phyloP scores from a whole-genome alignment of 2,888 invertebrate species.

The Polyommatus iphigenia region DNA sequence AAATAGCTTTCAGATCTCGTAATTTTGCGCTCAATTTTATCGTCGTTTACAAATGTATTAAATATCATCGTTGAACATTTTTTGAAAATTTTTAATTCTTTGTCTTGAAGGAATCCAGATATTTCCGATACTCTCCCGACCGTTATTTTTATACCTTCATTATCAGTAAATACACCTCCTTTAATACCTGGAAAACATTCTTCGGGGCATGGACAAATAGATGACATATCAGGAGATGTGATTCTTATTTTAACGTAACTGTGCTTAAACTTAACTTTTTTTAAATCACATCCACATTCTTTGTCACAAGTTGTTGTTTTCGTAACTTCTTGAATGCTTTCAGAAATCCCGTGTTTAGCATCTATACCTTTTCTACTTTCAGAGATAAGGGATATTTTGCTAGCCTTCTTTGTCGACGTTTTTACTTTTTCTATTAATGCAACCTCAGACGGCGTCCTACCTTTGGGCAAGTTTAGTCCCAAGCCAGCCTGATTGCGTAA shows the following conservation, averaged over 20 bases:
- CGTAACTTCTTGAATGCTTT: conserved; percentile 55
- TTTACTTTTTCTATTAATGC: conserved; percentile 50
- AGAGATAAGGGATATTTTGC: conserved; percentile 46
- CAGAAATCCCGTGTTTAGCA: conserved; percentile 46
- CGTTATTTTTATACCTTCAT: conserved; percentile 63
- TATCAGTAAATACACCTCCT: conserved; percentile 57
- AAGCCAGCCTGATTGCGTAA: conserved; percentile 41
- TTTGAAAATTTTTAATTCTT: background rate
- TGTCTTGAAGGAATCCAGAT: conserved; percentile 42
- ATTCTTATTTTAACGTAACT: conserved; percentile 66
- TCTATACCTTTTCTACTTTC: conserved; percentile 32
- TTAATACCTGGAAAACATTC: conserved; percentile 61
- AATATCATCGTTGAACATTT: background rate
- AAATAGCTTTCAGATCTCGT: conserved; percentile 8
- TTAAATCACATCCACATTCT: conserved; percentile 63
- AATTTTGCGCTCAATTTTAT: background rate
- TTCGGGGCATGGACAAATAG: conserved; percentile 58
- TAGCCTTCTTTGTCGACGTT: conserved; percentile 50
- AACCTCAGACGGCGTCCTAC: conserved; percentile 50
- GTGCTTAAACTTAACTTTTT: conserved; percentile 65
- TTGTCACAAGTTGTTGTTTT: conserved; percentile 62
- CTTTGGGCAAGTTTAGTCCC: conserved; percentile 44
- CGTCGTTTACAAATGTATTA: background rate
- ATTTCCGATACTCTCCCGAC: conserved; percentile 56
- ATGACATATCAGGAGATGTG: conserved; percentile 63